phyloP scores from a whole-genome alignment of 2,113 vertebrate genomes.

The Ursus arctos region DNA sequence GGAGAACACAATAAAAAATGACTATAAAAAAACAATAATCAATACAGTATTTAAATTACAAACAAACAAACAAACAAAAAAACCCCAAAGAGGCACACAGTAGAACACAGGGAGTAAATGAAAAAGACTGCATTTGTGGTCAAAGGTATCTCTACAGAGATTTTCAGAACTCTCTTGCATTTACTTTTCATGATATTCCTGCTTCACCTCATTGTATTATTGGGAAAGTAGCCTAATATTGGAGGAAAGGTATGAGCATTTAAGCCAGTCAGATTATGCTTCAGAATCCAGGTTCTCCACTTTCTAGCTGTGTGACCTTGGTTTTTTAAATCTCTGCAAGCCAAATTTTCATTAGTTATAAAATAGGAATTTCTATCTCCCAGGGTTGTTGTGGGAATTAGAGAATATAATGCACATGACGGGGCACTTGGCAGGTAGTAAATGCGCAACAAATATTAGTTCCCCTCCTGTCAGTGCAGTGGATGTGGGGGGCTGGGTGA shows the following conservation, averaged over 20 bases:
- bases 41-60: too few relatives aligned
- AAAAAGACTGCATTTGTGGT: background rate
- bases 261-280: background rate
- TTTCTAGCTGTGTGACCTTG: background rate
- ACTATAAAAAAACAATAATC: too few relatives aligned
- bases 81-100: background rate
- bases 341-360: background rate
- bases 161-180: background rate
- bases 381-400: background rate
- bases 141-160: background rate
- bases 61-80: too few relatives aligned
- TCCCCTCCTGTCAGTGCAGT: background rate
- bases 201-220: background rate
- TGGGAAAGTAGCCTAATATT: background rate
- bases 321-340: background rate
- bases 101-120: background rate
- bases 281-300: conserved; percentile 7
- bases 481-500: background rate
- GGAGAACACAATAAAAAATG: too few relatives aligned
- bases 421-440: background rate
- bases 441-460: background rate
- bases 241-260: background rate
- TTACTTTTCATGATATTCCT: background rate
- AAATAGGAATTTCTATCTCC: background rate
- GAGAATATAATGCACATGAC: background rate